Percentiles rank a stretch among this genome's conserved stretches.
Conservation (phyloP, 2,888 invertebrate species). For the Maniola hyperantus region DNA sequence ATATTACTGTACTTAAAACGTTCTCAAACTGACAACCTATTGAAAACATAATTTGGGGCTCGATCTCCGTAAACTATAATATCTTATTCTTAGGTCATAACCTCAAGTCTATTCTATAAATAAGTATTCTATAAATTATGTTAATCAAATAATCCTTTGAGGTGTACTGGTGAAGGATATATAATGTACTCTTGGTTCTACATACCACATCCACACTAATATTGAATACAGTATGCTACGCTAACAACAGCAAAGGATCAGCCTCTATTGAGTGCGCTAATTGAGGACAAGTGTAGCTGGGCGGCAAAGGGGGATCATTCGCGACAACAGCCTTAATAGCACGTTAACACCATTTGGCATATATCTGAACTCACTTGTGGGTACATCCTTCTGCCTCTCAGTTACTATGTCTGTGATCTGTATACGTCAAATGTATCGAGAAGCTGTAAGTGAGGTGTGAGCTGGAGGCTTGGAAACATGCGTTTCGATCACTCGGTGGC, state of each 20-base stretch:
- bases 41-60: constrained; percentile 22
- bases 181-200: constrained; percentile 55
- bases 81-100: constrained; percentile 4
- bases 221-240: constrained; percentile 67
- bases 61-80: constrained; percentile 6
- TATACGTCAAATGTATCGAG: constrained; percentile 75
- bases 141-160: neutral
- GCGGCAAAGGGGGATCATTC: constrained; percentile 75
- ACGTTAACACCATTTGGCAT: constrained; percentile 29
- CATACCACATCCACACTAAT: constrained; percentile 77
- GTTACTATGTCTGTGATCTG: constrained; percentile 76
- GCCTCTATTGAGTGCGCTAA: constrained; percentile 77
- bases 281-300: constrained; percentile 73
- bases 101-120: constrained; percentile 10
- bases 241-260: constrained; percentile 74
- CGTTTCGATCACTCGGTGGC: constrained; percentile 83
- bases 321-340: constrained; percentile 47
- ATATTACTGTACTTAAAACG: constrained; percentile 42
- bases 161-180: constrained; percentile 25
- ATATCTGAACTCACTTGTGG: constrained; percentile 43
- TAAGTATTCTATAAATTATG: neutral
- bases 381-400: constrained; percentile 77
- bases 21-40: constrained; percentile 36
- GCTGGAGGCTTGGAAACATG: constrained; percentile 81
- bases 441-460: constrained; percentile 82